Conservation (phyloP, 2,888 invertebrate species). For the Salticus scenicus region DNA sequence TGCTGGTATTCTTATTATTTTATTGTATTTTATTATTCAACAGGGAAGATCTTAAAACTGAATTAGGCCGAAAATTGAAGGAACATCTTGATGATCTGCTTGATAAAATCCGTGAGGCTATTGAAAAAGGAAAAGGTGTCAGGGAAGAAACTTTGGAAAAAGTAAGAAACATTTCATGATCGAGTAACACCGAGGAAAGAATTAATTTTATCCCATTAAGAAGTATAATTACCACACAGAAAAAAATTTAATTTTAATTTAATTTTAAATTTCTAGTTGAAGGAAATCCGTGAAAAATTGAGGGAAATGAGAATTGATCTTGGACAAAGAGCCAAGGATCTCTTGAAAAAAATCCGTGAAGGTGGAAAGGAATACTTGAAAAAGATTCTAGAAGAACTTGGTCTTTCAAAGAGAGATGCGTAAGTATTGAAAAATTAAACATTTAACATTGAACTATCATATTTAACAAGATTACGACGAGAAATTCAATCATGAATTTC, state of each 20-base stretch:
- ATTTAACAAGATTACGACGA: no score
- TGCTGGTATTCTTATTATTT: no score
- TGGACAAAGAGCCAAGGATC: conserved; percentile 13
- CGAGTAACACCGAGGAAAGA: no score
- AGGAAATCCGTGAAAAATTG: conserved; percentile 46
- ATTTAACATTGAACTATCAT: no score
- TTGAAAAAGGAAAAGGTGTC: conserved; percentile 39
- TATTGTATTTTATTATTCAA: no score
- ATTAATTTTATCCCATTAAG: no score
- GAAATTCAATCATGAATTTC: no score
- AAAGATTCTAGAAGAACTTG: conserved; percentile 11
- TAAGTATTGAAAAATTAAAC: not conserved
- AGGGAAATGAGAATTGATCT: conserved; percentile 30
- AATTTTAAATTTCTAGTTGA: conserved; percentile 30
- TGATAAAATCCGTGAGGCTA: conserved; percentile 41
- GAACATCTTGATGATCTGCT: conserved; percentile 26
- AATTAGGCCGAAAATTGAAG: conserved; percentile 30
- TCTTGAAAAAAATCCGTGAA: conserved; percentile 14
- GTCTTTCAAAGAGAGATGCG: conserved; percentile 7
- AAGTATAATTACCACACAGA: no score
- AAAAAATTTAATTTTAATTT: no score
- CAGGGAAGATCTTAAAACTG: conserved; percentile 14
- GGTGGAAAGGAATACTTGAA: conserved; percentile 16
- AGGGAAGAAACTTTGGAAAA: conserved; percentile 34
- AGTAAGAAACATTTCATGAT: conserved; percentile 18